Evolutionary conservation across 2,113 vertebrate species (phyloP).

Genomic region (Pelmatolapia mariae): DNA sequence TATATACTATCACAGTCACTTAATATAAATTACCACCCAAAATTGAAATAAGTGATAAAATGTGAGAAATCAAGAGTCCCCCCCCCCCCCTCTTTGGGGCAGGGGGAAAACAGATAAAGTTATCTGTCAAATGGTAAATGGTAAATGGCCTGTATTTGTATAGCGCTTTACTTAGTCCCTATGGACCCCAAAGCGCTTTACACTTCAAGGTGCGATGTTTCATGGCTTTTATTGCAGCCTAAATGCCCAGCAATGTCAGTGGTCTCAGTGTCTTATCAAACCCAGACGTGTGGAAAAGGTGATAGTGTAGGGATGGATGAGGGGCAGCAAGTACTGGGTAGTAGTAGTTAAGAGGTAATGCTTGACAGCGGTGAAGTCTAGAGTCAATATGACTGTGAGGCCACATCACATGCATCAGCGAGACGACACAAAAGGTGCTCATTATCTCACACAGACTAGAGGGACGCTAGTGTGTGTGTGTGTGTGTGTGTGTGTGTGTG

Average conservation of each 20-base stretch:
- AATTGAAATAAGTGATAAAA: conserved; percentile 21
- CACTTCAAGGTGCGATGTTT: conserved; percentile 37
- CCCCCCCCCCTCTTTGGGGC: background rate
- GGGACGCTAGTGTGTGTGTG: background rate
- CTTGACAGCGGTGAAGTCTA: conserved; percentile 42
- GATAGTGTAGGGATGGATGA: background rate
- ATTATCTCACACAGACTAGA: conserved; percentile 17
- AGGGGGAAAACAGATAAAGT: conserved; percentile 3
- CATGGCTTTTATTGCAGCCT: conserved; percentile 51
- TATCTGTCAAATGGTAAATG: conserved; percentile 14
- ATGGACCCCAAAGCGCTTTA: background rate
- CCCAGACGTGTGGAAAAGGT: conserved; percentile 1
- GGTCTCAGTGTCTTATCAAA: conserved; percentile 23
- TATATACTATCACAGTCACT: background rate
- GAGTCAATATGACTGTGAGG: conserved; percentile 26
- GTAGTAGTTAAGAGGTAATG: conserved; percentile 17
- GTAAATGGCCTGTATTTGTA: rapidly evolving
- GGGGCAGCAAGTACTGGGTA: conserved; percentile 2
- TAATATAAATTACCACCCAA: background rate
- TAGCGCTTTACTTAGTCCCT: background rate
- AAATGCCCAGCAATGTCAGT: conserved; percentile 34
- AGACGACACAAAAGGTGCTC: conserved; percentile 28
- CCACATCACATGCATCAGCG: conserved; percentile 40
- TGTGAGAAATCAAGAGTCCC: background rate
- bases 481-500: background rate